Base-by-base conservation (phyloP, 1,140 invertebrate species). In the Meteorus sp. region DNA sequence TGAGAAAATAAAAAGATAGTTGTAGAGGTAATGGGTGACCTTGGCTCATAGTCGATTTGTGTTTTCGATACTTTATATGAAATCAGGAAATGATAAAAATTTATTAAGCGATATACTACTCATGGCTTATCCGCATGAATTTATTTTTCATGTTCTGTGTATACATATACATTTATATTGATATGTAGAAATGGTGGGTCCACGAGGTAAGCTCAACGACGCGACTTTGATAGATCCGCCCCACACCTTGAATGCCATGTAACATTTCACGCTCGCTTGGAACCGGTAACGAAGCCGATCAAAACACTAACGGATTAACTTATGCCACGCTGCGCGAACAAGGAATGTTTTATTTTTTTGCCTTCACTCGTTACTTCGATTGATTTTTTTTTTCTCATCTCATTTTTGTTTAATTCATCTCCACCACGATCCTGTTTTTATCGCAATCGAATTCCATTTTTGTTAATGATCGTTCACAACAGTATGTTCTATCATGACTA, bases 221-320 rank as follows among this genome's bases (percentile, higher is more conserved):
- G 52, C 27, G 39, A 47, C 29, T 62, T 62, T 62, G 61, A 62
- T 62, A 62, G 61, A 62, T 51, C 60, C 61, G 64, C 60, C 63
- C 61, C 68, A 68, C 64, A 68, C 63, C 63, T 68, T 55, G 61
- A 61, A 58, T 61, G 62, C 65, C 64, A 62, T 63, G 61, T 70
- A 63, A 61, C 53, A 59, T 68, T 70, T 70, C 66, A 66, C 65
- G 64, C 62, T 65, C 64, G 60, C 62, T 51, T 70, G 64, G 60
- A 68, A 66, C 61, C 52, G 56, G 55, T 61, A 61, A 63, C 52
- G 41, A 64, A 56, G 37, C 37, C 55, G 55, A 52, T 62, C 61
- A 62, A 56, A 62, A 62, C 61, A 62, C 50, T 47, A 48, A 56
- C 52, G 45, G 56, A 58, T 59, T 56, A 62, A 59, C 56, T 59